These are phyloP conservation scores for Siniperca scherzeri DNA, from an alignment of 2,797 vertebrate species.

Conservation along the genomic window DNA sequence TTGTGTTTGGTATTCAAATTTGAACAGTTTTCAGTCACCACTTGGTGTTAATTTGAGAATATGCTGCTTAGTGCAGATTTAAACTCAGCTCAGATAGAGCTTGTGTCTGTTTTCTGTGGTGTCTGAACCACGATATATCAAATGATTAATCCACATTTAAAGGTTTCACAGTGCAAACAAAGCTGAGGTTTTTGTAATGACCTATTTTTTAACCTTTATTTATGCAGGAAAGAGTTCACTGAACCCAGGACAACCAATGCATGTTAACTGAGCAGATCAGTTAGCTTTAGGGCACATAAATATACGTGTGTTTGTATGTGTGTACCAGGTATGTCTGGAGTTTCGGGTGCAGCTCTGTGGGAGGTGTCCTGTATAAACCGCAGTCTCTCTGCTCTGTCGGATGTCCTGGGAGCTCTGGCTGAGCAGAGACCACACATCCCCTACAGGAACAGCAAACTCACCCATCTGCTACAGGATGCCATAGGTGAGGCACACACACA, in stretches of 20 bases:
- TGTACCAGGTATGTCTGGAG: slow-evolving; percentile 87
- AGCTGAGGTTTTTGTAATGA: background rate
- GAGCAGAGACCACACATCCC: slow-evolving; percentile 88
- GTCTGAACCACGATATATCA: background rate
- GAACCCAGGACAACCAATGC: background rate
- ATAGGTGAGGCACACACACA: slow-evolving; percentile 79
- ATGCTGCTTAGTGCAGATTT: background rate
- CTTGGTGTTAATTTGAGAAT: background rate
- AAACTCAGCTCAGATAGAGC: background rate
- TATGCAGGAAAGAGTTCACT: background rate
- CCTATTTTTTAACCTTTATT: background rate
- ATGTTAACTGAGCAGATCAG: background rate
- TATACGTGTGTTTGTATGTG: background rate
- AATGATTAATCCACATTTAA: background rate
- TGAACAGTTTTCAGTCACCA: background rate
- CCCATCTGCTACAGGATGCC: slow-evolving; percentile 89
- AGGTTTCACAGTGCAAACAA: background rate
- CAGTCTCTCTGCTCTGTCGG: slow-evolving; percentile 89
- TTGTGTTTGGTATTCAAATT: background rate
- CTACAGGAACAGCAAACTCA: slow-evolving; percentile 91
- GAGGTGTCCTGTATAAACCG: slow-evolving; percentile 91
- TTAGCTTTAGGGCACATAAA: background rate
- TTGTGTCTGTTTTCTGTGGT: background rate
- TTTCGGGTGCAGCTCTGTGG: slow-evolving; percentile 85
- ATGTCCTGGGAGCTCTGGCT: slow-evolving; percentile 89